Evolutionary conservation across 2,113 vertebrate genomes (phyloP).

Genomic region (Mystacornis crossleyi): DNA sequence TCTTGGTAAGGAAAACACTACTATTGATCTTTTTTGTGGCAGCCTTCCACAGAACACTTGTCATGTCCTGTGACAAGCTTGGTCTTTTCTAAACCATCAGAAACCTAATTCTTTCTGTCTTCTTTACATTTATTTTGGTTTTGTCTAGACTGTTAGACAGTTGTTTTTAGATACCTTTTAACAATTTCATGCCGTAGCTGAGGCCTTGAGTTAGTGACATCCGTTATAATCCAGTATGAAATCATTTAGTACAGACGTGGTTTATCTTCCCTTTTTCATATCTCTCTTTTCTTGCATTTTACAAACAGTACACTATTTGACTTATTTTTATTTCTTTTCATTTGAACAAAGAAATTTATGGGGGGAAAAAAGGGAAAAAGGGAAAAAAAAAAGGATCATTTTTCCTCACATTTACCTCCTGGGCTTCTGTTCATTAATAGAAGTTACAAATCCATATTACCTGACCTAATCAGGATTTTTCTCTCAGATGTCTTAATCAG

Average conservation of each 20-base stretch:
- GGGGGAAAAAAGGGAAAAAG: accelerated
- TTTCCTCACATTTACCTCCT: not conserved
- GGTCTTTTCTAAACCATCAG: not conserved
- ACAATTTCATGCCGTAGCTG: not conserved
- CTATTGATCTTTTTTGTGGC: not conserved
- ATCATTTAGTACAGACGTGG: not conserved
- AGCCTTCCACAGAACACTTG: not conserved
- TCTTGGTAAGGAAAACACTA: not conserved
- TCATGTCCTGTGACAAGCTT: not conserved
- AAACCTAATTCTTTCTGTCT: not conserved
- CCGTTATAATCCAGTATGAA: not conserved
- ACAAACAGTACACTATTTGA: not conserved
- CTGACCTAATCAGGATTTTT: not conserved
- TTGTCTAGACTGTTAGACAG: not conserved
- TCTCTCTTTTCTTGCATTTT: not conserved
- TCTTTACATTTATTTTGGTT: not conserved
- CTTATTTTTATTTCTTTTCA: not conserved
- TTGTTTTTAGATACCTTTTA: accelerated
- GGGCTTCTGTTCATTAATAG: not conserved
- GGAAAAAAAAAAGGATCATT: accelerated
- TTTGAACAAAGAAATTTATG: not conserved
- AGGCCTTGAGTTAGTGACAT: not conserved
- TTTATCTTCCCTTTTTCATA: not conserved
- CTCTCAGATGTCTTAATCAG: not conserved
- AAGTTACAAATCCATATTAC: not conserved